Percentiles rank a stretch among this genome's conserved stretches.
phyloP scores from a whole-genome alignment of 2,797 vertebrate species.

The Acanthiza pusilla region DNA sequence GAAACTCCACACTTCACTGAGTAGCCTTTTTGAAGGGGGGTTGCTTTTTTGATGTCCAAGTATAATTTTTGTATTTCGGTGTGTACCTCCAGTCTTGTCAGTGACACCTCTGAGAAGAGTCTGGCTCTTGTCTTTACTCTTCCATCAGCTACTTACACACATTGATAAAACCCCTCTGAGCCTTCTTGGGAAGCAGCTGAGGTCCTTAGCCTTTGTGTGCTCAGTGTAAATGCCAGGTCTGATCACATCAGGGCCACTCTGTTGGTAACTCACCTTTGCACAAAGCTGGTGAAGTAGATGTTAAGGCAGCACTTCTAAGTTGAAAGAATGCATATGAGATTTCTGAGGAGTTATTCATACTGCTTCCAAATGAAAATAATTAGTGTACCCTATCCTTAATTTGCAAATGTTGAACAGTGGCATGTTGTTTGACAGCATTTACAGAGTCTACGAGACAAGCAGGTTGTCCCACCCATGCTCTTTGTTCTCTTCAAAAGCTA shows the following conservation, averaged over 20 bases:
- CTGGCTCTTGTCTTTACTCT: not conserved
- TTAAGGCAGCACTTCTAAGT: not conserved
- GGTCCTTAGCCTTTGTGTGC: not conserved
- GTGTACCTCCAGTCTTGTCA: not conserved
- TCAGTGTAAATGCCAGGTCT: not conserved
- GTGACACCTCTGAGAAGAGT: not conserved
- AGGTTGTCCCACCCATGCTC: not conserved
- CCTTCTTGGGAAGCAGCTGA: not conserved
- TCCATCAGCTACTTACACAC: fast-evolving
- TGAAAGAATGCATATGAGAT: not conserved
- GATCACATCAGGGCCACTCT: not conserved
- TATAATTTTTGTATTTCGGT: not conserved
- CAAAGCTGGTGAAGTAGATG: not conserved
- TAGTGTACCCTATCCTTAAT: not conserved
- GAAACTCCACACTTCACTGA: not conserved
- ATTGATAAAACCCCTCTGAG: not conserved
- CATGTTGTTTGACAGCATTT: not conserved
- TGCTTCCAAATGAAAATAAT: not conserved
- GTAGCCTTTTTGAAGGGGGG: not conserved
- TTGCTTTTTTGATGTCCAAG: not conserved
- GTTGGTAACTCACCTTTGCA: not conserved
- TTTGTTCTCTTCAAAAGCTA: not conserved
- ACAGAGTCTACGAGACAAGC: not conserved
- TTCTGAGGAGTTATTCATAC: not conserved
- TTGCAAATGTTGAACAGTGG: not conserved